A percentile compares a stretch with the other conserved stretches of the same genome.
phyloP scores from a whole-genome alignment of 2,888 invertebrate species.

The Periphyllus acericola region DNA sequence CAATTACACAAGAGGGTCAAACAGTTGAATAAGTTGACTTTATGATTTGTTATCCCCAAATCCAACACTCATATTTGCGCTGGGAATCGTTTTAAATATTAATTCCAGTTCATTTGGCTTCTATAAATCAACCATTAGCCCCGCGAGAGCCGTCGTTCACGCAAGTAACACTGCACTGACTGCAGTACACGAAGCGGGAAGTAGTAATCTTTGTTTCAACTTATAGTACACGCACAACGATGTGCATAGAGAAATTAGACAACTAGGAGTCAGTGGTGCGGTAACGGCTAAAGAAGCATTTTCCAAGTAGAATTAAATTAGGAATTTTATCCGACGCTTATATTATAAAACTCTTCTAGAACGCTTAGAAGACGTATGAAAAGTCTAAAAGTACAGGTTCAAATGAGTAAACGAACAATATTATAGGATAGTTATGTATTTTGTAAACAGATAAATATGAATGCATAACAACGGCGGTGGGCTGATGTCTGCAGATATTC shows the following conservation, averaged over 20 bases:
- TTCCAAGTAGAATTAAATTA: background rate
- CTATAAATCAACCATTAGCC: background rate
- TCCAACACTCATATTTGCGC: background rate
- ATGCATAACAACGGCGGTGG: background rate
- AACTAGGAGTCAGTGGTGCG: background rate
- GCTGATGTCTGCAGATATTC: background rate
- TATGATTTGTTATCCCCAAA: conserved; percentile 40
- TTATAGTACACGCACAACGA: background rate
- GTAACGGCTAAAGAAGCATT: background rate
- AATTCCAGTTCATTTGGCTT: conserved; percentile 48
- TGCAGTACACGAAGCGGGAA: background rate
- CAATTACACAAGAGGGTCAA: conserved; percentile 35
- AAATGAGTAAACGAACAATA: too few relatives aligned
- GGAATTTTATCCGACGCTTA: too few relatives aligned
- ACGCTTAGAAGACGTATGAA: too few relatives aligned
- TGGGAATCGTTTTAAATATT: conserved; percentile 59
- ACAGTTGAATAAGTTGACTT: conserved; percentile 6
- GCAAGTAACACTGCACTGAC: background rate
- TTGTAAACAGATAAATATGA: too few relatives aligned
- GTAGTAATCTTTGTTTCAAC: background rate
- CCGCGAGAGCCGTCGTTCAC: background rate
- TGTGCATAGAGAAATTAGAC: background rate
- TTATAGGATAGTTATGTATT: too few relatives aligned
- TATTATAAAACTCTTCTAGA: too few relatives aligned
- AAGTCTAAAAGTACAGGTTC: too few relatives aligned